phyloP scores from a whole-genome alignment of 2,888 invertebrate species.

The Megalurothrips usitatus region DNA sequence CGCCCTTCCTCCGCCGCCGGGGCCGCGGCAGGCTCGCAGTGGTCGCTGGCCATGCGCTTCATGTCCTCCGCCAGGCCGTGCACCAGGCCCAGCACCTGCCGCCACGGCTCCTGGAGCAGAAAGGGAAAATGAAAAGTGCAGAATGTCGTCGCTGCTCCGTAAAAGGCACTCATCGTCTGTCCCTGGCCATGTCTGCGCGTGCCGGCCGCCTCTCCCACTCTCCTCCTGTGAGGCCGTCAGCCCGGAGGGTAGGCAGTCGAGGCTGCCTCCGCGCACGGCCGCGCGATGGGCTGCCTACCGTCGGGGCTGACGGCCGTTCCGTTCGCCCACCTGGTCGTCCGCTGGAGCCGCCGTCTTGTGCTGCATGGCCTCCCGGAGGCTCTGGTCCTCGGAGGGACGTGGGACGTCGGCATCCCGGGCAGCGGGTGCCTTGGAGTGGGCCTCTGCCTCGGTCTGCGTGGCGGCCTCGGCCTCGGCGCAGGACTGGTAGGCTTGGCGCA shows the following conservation, averaged over 20 bases:
- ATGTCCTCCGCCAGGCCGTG: constrained; percentile 11
- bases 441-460: neutral
- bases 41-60: neutral
- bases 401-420: neutral
- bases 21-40: neutral
- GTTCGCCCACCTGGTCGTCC: neutral
- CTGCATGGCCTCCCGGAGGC: neutral
- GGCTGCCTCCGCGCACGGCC: neutral
- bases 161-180: neutral
- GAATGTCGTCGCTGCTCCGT: neutral
- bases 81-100: constrained; percentile 1
- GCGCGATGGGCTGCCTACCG: neutral
- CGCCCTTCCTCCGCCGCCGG: neutral
- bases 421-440: neutral
- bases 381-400: neutral
- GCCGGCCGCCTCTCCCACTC: neutral
- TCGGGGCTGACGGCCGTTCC: neutral
- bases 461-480: neutral
- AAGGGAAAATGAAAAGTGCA: neutral
- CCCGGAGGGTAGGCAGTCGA: neutral
- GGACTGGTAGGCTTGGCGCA: neutral
- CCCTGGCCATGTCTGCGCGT: neutral
- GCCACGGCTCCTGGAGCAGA: neutral
- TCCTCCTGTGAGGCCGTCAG: neutral
- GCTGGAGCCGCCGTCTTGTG: neutral